Conservation (phyloP, 2,113 vertebrate genomes). For the Chloroceryle aenea region DNA sequence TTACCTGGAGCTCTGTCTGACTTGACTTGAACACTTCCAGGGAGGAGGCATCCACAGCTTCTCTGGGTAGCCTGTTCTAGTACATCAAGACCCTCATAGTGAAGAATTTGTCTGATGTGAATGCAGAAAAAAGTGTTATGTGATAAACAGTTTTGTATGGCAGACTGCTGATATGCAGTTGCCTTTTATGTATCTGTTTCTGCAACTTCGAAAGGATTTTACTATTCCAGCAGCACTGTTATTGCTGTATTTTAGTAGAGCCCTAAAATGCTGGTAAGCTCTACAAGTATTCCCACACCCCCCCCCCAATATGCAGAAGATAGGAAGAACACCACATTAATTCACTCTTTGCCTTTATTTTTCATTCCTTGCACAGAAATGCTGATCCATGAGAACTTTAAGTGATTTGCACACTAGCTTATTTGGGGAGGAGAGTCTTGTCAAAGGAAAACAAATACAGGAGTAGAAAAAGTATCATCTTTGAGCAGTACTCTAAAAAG, state of each 20-base stretch:
- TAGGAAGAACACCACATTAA: neutral
- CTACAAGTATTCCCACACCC: neutral
- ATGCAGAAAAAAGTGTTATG: neutral
- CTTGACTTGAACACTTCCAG: too few relatives aligned
- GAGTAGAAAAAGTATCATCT: neutral
- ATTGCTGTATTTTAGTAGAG: neutral
- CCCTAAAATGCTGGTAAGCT: neutral
- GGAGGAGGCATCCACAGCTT: too few relatives aligned
- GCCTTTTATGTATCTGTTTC: too few relatives aligned
- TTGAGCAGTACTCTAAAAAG: neutral
- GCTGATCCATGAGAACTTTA: neutral
- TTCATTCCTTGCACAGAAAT: neutral
- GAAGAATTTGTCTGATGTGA: too few relatives aligned
- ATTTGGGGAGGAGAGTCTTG: neutral
- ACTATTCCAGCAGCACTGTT: neutral
- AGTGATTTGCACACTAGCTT: neutral
- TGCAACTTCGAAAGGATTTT: neutral
- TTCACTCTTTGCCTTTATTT: neutral
- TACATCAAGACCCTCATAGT: too few relatives aligned
- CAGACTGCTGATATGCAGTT: neutral
- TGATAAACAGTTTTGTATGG: neutral
- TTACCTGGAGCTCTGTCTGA: too few relatives aligned
- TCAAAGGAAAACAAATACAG: neutral
- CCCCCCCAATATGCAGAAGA: too few relatives aligned
- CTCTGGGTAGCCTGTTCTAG: too few relatives aligned